phyloP scores from a whole-genome alignment of 1,140 invertebrate species.

The Microplitis demolitor region DNA sequence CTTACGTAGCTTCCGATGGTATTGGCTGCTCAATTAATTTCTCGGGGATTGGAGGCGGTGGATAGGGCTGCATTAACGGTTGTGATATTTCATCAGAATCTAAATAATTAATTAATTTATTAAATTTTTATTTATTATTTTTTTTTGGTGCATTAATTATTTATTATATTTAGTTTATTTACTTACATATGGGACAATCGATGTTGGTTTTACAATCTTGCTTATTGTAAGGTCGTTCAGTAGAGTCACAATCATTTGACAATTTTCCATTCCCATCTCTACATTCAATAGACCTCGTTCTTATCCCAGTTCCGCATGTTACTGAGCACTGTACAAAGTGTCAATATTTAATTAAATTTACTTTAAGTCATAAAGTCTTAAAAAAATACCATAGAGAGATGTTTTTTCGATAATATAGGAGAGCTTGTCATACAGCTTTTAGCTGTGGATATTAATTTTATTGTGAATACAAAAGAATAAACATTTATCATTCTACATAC shows the following conservation, averaged over 20 bases:
- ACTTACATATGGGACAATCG: slow-evolving; percentile 54
- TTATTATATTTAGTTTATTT: slow-evolving; percentile 12
- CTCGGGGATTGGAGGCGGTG: slow-evolving; percentile 69
- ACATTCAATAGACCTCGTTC: slow-evolving; percentile 82
- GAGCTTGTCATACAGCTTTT: not conserved
- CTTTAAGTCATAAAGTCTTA: not conserved
- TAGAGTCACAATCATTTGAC: slow-evolving; percentile 61
- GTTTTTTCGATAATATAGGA: not conserved
- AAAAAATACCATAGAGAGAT: not conserved
- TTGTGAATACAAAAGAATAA: slow-evolving; percentile 46
- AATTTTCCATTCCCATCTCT: slow-evolving; percentile 63
- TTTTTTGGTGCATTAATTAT: not conserved
- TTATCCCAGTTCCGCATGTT: slow-evolving; percentile 82
- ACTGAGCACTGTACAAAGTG: slow-evolving; percentile 77
- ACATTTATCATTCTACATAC: slow-evolving; percentile 58
- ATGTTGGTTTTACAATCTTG: slow-evolving; percentile 55
- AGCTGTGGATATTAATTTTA: not conserved
- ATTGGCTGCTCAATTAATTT: slow-evolving; percentile 72
- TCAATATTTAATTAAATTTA: not conserved
- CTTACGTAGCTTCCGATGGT: slow-evolving; percentile 78
- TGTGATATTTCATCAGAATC: slow-evolving; percentile 63
- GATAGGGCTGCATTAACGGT: slow-evolving; percentile 73
- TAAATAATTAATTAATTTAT: slow-evolving; percentile 28
- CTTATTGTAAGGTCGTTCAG: slow-evolving; percentile 55
- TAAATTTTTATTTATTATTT: not conserved